Evolutionary conservation across 1,140 invertebrate species (phyloP).

Genomic region (Zeugodacus cucurbitae): DNA sequence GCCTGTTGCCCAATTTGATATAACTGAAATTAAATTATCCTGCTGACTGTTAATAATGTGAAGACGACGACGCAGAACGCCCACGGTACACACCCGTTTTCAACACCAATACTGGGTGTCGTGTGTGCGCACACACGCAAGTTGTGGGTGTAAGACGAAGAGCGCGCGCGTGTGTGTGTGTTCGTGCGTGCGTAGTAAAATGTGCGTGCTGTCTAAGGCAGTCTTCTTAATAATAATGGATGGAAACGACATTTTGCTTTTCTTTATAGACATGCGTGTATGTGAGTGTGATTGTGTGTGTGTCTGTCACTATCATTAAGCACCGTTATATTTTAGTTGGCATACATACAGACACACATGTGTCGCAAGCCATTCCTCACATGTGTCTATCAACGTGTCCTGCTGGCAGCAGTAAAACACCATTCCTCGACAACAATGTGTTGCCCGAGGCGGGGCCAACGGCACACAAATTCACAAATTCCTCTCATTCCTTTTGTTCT

Average conservation of each 20-base stretch:
- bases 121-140: not conserved
- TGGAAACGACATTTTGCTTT: not conserved
- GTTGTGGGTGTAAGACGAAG: not conserved
- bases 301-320: not conserved
- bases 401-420: not conserved
- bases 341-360: not conserved
- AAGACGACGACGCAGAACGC: not conserved
- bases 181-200: not conserved
- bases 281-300: too few species aligned
- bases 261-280: too few species aligned
- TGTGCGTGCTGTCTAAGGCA: not conserved
- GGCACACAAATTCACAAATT: not conserved
- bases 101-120: not conserved
- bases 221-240: not conserved
- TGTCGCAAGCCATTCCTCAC: not conserved
- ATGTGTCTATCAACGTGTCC: not conserved
- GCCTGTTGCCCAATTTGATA: constrained; percentile 25
- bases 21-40: not conserved
- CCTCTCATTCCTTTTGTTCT: not conserved
- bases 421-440: not conserved
- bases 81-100: not conserved
- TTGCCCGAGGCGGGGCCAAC: not conserved
- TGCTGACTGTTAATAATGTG: not conserved
- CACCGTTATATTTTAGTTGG: not conserved
- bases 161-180: not conserved